phyloP scores from a whole-genome alignment of 2,113 vertebrate genomes.

The Laticauda colubrina region DNA sequence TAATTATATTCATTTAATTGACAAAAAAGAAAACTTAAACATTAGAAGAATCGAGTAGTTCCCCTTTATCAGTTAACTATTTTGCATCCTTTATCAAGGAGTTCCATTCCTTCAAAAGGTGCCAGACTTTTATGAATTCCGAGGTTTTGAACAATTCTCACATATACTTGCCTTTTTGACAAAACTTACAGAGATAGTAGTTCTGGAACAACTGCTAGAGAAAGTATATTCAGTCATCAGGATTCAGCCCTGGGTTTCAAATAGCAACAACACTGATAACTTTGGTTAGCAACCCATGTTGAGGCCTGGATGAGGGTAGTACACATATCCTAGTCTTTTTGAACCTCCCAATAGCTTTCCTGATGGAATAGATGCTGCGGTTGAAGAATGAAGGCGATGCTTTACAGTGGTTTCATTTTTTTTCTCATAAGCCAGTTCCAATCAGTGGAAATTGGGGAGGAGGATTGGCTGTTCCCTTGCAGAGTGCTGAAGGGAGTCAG shows the following conservation, averaged over 20 bases:
- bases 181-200: neutral
- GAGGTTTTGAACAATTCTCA: neutral
- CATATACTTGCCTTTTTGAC: neutral
- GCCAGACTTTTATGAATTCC: neutral
- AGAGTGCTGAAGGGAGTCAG: neutral
- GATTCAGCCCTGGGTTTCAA: neutral
- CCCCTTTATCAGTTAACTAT: neutral
- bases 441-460: neutral
- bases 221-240: neutral
- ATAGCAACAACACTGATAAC: neutral
- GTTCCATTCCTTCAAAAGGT: neutral
- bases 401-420: neutral
- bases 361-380: neutral
- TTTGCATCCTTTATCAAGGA: neutral
- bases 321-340: neutral
- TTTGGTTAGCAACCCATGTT: neutral
- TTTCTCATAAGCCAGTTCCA: neutral
- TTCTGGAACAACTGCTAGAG: neutral
- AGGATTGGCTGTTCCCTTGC: neutral
- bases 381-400: neutral
- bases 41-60: neutral
- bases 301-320: neutral
- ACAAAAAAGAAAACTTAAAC: neutral
- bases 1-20: neutral
- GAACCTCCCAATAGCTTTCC: neutral